Evolutionary conservation across 64 coral and sea anemone genomes (phyloP), one percentile per base, ranked within the genome.

Genomic region (Porites lutea): DNA sequence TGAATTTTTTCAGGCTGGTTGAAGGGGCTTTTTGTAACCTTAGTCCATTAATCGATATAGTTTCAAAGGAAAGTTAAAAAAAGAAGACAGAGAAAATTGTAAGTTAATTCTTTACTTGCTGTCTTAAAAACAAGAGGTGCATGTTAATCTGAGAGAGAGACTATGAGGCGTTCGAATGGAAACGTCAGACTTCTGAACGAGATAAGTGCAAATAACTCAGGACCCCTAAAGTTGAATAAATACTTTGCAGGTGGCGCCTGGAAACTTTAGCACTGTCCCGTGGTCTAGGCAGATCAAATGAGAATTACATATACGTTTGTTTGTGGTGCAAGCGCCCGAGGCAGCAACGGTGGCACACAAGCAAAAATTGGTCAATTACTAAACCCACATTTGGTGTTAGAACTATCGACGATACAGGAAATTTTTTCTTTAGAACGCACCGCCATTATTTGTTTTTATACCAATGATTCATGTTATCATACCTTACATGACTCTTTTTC

Each of bases 301-400:
- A 90, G 37, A 77, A 90, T 58, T n/a, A n/a, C n/a, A n/a, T n/a
- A n/a, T 37, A 90, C 80, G 88, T 76, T 6, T 90, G 88, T 78
- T 80, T 90, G 8, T 81, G 88, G 88, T 79, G 88, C 69, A 90
- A 90, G 64, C 80, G 88, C 20, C 88, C 88, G 14, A 79, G 88
- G 23, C 4, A 49, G 19, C 43, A 90, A 8, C 55, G 88, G 48
- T 81, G 18, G 27, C 48, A 90, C 48, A 70, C 63, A 2, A 80
- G 52, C 19, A 90, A 90, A 71, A 11, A 66, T 8, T 90, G 77
- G 88, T 81, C 75, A 13, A 71, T 90, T n/a, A 90, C 4, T 69
- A 64, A 90, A 48, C 51, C 45, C 3, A 59, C 79, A 57, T 6
- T 37, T 11, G 88, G 76, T 47, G 77, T 76, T 78, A 81, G 88